Percentiles rank a stretch among this genome's conserved stretches.
These are phyloP conservation scores for Sycophila sp. DNA, from an alignment of 1,140 invertebrate genomes.

Conservation along the genomic window DNA sequence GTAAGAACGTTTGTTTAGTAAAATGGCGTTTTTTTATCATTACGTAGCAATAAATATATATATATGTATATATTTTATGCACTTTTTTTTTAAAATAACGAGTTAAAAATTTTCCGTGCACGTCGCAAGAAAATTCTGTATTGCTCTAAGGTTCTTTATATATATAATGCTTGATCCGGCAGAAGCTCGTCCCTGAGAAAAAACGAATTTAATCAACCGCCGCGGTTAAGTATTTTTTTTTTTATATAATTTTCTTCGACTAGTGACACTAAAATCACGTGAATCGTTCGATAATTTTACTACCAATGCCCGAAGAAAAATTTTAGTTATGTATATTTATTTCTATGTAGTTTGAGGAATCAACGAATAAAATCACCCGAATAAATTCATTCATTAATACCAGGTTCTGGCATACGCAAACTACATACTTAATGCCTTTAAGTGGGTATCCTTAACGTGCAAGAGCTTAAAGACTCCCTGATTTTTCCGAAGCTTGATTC, in stretches of 20 bases:
- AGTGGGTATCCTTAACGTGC: no score
- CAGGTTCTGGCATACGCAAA: no score
- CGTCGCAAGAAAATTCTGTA: neutral
- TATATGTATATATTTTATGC: neutral
- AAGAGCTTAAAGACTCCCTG: no score
- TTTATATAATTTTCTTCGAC: neutral
- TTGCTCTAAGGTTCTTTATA: neutral
- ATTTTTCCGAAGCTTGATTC: no score
- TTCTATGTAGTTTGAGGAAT: no score
- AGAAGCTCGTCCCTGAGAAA: slow-evolving; percentile 16
- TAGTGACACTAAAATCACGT: no score
- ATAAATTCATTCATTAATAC: no score
- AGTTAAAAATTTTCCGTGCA: neutral
- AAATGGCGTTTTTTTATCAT: slow-evolving; percentile 11
- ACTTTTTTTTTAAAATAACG: neutral
- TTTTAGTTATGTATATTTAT: no score
- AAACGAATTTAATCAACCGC: neutral
- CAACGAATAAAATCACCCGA: no score
- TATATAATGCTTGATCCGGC: neutral
- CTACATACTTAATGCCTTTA: no score
- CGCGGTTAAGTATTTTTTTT: neutral
- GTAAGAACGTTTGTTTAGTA: neutral
- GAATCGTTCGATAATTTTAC: no score
- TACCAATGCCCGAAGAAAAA: no score
- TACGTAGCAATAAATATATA: neutral